Evolutionary conservation across 2,888 invertebrate species (phyloP), one percentile per base, ranked within the genome.

Genomic region (Rhodophaea formosa): DNA sequence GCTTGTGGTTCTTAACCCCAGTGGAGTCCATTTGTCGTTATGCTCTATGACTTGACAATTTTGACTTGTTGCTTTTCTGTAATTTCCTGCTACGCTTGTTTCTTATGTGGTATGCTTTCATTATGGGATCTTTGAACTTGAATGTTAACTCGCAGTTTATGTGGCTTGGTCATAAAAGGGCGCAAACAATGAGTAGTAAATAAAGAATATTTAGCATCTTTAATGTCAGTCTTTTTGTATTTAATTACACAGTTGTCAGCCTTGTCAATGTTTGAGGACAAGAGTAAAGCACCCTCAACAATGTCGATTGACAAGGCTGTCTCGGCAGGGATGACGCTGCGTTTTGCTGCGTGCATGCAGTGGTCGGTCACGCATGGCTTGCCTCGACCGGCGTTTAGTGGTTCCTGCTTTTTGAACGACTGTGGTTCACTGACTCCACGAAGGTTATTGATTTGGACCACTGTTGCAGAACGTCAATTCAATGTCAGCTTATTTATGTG

Each of bases 301-400:
- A n/a, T 8, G 39, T 12, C 39, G 32, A 32, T 52, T 53, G 15
- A 51, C 64, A 66, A 69, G 67, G 67, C 53, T 62, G 63, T 61
- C 63, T 59, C 59, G 53, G 51, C 51, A 51, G 44, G 63, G 62
- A 65, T 67, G 67, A 63, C 60, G 30, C 59, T 56, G 58, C 62
- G 52, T 57, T 61, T 59, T 60, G 44, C n/a, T n/a, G 53, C 46
- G 39, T 39, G 1, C 39, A 39, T 39, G 12, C 39, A 35, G n/a
- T n/a, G n/a, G 39, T 23, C 12, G 8, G 59, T 61, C 57, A 60
- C 61, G 66, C 63, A 61, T 58, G 59, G 51, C 44, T 57, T 56
- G 59, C 23, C 43, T 53, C 45, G 43, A 59, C 35, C n/a, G 39
- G 39, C 45, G 46, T 61, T 58, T 59, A 59, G 39, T 57, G 56